A percentile compares a stretch with the other conserved stretches of the same genome.
Conservation (phyloP, 2,888 invertebrate genomes). For the Bedellia somnulentella region DNA sequence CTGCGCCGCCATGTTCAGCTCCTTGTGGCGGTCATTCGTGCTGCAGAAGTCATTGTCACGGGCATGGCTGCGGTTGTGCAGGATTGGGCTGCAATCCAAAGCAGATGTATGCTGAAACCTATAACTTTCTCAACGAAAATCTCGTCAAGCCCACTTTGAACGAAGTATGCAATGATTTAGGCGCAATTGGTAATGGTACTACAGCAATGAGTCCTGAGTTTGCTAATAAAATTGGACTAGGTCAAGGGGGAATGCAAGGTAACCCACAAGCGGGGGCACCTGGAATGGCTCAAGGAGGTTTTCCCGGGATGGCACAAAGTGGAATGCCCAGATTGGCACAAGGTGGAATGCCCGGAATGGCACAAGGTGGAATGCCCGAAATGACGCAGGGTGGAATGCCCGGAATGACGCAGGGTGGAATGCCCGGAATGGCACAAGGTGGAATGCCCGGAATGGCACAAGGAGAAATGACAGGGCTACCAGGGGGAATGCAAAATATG, state of each 20-base stretch:
- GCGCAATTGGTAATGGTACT: conserved; percentile 16
- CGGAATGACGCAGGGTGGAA: background rate
- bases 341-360: background rate
- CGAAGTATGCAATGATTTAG: conserved; percentile 44
- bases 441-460: background rate
- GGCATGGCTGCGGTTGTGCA: background rate
- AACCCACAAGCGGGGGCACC: background rate
- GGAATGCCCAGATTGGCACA: background rate
- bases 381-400: background rate
- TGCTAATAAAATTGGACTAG: background rate
- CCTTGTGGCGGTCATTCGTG: background rate
- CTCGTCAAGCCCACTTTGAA: conserved; percentile 40
- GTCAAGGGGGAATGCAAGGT: background rate
- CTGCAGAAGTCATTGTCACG: background rate
- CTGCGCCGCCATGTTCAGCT: conserved; percentile 16
- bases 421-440: background rate
- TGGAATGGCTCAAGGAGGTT: background rate
- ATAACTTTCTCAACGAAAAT: conserved; percentile 33
- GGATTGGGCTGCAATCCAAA: conserved; percentile 18
- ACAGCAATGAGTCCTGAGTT: background rate
- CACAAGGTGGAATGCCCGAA: background rate
- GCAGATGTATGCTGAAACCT: conserved; percentile 37
- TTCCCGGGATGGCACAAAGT: background rate
- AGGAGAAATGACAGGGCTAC: background rate
- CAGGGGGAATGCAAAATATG: background rate